Evolutionary conservation across 2,888 invertebrate species (phyloP), one percentile per base, ranked within the genome.

Genomic region (Cryptosula pallasiana): DNA sequence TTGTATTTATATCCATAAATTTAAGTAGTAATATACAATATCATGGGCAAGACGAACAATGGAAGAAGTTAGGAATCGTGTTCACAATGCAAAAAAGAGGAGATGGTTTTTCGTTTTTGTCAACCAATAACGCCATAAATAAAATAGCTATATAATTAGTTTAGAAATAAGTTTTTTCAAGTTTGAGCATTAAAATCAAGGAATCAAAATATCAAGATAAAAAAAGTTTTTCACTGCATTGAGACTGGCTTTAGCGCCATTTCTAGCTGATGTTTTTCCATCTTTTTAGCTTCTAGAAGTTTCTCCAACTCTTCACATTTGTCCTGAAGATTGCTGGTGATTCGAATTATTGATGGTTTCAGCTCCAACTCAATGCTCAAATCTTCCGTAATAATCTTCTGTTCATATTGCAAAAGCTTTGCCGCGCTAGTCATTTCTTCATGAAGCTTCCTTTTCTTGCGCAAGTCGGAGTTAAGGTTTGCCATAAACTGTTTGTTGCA

Each of bases 61-160:
- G 0, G 88, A 87, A 79, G 89, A 86, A 0, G 91, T 98, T 73
- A 93, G 91, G 0, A 83, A 87, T 23, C 90, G 92, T 73, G 94
- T 94, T 0, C 99, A 99, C 85, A 99, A 99, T 84, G 91, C 99
- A 54, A 99, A 99, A 87, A 99, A 0, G 96, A 97, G 0, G 93
- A 94, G 81, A n/a, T n/a, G n/a, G n/a, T n/a, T n/a, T n/a, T n/a
- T n/a, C n/a, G n/a, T n/a, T n/a, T n/a, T n/a, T n/a, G n/a, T n/a
- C n/a, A n/a, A n/a, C n/a, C n/a, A n/a, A n/a, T n/a, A n/a, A n/a
- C n/a, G n/a, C n/a, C n/a, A n/a, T n/a, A n/a, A n/a, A n/a, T n/a
- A n/a, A n/a, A n/a, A n/a, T n/a, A n/a, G n/a, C n/a, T n/a, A n/a
- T n/a, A n/a, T n/a, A n/a, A n/a, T n/a, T n/a, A n/a, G n/a, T n/a